Percentiles rank a stretch among this genome's conserved stretches.
These are phyloP conservation scores for Actenoides hombroni DNA, from an alignment of 2,113 vertebrate genomes.

Conservation along the genomic window DNA sequence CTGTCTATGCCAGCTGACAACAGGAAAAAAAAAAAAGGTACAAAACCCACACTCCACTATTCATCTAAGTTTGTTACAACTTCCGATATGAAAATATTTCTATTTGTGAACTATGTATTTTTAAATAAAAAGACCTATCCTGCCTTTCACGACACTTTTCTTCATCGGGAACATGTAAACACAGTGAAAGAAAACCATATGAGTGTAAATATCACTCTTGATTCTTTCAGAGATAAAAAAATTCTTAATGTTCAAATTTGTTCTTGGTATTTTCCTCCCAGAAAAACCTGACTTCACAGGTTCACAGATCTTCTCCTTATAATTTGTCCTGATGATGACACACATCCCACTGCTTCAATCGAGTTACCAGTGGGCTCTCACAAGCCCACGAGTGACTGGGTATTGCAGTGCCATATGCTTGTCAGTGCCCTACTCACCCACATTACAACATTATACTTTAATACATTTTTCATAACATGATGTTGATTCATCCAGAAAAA, in stretches of 20 bases:
- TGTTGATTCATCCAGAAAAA: slow-evolving; percentile 33
- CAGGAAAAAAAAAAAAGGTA: rapidly evolving
- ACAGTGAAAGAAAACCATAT: neutral
- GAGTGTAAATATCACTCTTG: neutral
- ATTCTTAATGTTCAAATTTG: neutral
- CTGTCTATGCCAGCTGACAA: neutral
- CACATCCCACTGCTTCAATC: neutral
- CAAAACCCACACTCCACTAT: neutral
- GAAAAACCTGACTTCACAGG: neutral
- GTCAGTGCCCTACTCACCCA: slow-evolving; percentile 46
- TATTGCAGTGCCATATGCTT: neutral
- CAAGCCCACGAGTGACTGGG: neutral
- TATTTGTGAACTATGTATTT: neutral
- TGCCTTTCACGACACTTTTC: neutral
- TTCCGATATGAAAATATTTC: neutral
- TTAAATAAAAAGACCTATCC: neutral
- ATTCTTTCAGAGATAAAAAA: neutral
- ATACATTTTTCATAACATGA: neutral
- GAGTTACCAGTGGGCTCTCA: neutral
- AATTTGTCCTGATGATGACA: neutral
- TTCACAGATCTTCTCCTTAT: neutral
- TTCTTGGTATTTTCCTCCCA: neutral
- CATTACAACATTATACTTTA: neutral
- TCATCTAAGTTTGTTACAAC: neutral
- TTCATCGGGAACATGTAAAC: neutral